Conservation (phyloP, 2,888 invertebrate genomes). For the Dione vanillae region DNA sequence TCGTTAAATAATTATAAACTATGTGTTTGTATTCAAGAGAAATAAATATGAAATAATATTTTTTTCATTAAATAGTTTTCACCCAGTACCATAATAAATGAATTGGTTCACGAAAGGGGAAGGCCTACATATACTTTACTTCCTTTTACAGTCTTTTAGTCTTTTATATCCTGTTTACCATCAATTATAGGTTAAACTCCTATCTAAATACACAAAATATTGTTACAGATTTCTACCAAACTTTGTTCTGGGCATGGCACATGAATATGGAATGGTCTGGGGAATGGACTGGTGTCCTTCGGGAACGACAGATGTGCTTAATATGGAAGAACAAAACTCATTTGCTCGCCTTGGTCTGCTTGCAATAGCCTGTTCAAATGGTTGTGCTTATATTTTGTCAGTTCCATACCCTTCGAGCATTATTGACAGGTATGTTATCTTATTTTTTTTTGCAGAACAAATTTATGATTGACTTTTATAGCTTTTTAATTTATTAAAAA, state of each 20-base stretch:
- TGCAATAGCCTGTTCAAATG: conserved; percentile 88
- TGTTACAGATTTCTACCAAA: conserved; percentile 57
- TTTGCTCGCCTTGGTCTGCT: conserved; percentile 86
- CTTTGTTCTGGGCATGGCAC: conserved; percentile 85
- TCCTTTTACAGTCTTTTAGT: too few species aligned
- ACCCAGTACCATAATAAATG: too few species aligned
- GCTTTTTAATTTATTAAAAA: neutral
- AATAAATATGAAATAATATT: too few species aligned
- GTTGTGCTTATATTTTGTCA: conserved; percentile 85
- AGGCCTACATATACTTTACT: too few species aligned
- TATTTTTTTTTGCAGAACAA: neutral
- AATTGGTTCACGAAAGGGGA: too few species aligned
- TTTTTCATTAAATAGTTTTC: too few species aligned
- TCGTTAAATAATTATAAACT: too few species aligned
- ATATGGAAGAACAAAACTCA: conserved; percentile 32
- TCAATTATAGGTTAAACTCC: too few species aligned
- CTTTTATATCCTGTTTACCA: too few species aligned
- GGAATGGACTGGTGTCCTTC: conserved; percentile 91
- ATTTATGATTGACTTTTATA: neutral
- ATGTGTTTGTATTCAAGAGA: too few species aligned
- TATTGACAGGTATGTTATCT: conserved; percentile 54
- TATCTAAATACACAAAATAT: neutral
- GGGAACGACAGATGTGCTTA: conserved; percentile 82
- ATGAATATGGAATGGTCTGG: conserved; percentile 87
- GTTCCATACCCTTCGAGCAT: conserved; percentile 78